phyloP scores from a whole-genome alignment of 2,888 invertebrate genomes.

The Altica lythri region DNA sequence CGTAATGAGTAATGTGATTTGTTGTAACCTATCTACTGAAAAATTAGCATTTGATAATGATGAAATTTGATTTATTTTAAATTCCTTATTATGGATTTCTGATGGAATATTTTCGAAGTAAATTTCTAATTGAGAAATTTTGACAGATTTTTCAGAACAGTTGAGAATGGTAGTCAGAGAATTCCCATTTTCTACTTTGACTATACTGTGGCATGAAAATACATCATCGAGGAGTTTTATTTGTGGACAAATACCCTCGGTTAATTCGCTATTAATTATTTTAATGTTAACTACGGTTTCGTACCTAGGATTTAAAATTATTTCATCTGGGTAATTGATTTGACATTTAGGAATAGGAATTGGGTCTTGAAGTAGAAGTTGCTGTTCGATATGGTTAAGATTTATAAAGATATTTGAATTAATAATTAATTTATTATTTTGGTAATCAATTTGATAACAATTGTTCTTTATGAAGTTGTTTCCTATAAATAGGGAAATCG shows the following conservation, averaged over 20 bases:
- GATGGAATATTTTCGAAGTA: background rate
- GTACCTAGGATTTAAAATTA: background rate
- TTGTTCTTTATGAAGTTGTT: constrained; percentile 31
- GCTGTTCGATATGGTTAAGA: background rate
- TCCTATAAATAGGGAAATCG: constrained; percentile 31
- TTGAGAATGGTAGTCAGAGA: constrained; percentile 26
- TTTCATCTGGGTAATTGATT: background rate
- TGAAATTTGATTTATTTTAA: background rate
- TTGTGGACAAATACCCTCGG: constrained; percentile 22
- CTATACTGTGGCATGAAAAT: constrained; percentile 18
- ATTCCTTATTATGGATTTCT: background rate
- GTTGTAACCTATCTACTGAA: constrained; percentile 37
- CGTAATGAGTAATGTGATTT: constrained; percentile 36
- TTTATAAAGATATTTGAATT: no score
- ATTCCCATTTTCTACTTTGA: constrained; percentile 17
- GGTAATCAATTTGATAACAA: constrained; percentile 17
- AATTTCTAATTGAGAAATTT: constrained; percentile 7
- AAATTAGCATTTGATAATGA: background rate
- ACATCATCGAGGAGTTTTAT: constrained; percentile 16
- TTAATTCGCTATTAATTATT: constrained; percentile 8
- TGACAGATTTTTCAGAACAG: constrained; percentile 11
- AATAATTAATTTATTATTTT: constrained; percentile 28
- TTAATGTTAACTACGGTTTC: constrained; percentile 19
- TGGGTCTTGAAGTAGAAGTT: background rate
- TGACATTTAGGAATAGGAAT: background rate